phyloP scores from a whole-genome alignment of 2,888 invertebrate species.

The Phorcus lineatus region DNA sequence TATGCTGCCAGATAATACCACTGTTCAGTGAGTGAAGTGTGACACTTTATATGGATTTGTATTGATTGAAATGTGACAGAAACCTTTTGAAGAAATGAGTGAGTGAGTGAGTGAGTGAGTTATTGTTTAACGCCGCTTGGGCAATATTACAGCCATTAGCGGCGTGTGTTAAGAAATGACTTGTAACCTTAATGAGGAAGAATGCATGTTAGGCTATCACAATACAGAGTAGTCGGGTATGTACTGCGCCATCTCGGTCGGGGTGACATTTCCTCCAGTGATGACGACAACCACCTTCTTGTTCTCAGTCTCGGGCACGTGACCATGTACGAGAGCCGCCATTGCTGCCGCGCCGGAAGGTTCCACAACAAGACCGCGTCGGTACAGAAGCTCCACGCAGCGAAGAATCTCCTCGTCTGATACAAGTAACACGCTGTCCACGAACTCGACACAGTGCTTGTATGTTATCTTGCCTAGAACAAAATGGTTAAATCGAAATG shows the following conservation, averaged over 20 bases:
- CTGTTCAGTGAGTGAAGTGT: no score
- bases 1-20: no score
- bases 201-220: no score
- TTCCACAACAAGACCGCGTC: slow-evolving; percentile 69
- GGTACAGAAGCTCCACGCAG: slow-evolving; percentile 60
- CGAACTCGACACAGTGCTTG: slow-evolving; percentile 59
- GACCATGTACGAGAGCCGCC: slow-evolving; percentile 64
- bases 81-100: no score
- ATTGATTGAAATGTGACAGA: no score
- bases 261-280: slow-evolving; percentile 70
- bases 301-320: slow-evolving; percentile 62
- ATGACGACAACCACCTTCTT: slow-evolving; percentile 70
- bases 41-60: no score
- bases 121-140: no score
- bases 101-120: no score
- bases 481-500: background rate
- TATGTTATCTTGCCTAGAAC: slow-evolving; percentile 63
- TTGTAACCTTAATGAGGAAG: no score
- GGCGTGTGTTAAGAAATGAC: no score
- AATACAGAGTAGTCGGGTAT: background rate
- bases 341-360: slow-evolving; percentile 71
- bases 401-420: slow-evolving; percentile 68
- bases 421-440: slow-evolving; percentile 71
- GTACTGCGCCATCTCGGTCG: slow-evolving; percentile 49
- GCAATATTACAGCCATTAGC: no score